phyloP scores from a whole-genome alignment of 2,888 invertebrate genomes.

The Erpobdella octoculata region DNA sequence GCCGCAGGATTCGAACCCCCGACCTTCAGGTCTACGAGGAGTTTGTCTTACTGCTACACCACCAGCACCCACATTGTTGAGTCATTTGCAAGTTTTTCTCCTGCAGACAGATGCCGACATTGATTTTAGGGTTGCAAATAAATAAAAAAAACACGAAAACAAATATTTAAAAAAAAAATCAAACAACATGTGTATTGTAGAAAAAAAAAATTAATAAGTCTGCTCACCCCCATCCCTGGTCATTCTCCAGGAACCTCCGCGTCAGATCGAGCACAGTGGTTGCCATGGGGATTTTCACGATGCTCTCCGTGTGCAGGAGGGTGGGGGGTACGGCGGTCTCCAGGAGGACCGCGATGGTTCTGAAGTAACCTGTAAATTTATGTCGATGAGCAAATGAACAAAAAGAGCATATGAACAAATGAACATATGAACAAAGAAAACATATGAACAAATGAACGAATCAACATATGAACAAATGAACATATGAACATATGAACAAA shows the following conservation, averaged over 20 bases:
- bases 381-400: neutral
- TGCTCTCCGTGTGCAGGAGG: slow-evolving; percentile 47
- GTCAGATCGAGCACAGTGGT: slow-evolving; percentile 69
- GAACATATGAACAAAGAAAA: too few relatives aligned
- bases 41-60: too few relatives aligned
- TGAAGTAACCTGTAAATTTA: slow-evolving; percentile 63
- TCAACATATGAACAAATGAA: too few relatives aligned
- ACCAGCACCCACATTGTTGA: neutral
- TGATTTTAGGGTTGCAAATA: neutral
- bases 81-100: neutral
- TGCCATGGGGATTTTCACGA: slow-evolving; percentile 66
- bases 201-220: neutral
- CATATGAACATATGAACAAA: too few relatives aligned
- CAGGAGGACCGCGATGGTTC: slow-evolving; percentile 56
- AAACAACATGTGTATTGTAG: neutral
- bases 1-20: neutral
- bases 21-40: too few relatives aligned
- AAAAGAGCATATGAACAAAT: neutral
- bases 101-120: neutral
- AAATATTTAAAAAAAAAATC: neutral
- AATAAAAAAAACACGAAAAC: neutral
- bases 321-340: neutral
- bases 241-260: slow-evolving; percentile 45
- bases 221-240: neutral
- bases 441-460: too few relatives aligned